Conservation (phyloP, 1,140 invertebrate genomes). For the Sipha flava region DNA sequence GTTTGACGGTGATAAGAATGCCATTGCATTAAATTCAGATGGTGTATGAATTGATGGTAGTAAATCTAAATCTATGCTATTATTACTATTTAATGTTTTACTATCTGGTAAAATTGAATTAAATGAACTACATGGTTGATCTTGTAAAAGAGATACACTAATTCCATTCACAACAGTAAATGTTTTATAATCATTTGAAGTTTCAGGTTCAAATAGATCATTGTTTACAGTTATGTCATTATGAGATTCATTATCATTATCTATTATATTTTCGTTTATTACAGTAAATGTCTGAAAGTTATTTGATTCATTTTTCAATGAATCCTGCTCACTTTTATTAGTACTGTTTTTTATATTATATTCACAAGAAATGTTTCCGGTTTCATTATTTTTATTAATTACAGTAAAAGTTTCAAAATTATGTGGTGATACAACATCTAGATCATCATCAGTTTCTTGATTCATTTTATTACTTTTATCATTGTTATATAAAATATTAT, state of each 20-base stretch:
- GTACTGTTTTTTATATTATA: background rate
- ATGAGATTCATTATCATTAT: background rate
- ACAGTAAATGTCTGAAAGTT: slow-evolving; percentile 20
- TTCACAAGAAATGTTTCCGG: background rate
- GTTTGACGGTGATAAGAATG: background rate
- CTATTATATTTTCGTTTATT: slow-evolving; percentile 6
- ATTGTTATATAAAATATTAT: background rate
- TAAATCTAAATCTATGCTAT: background rate
- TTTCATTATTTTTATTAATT: background rate
- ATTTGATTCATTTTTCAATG: background rate
- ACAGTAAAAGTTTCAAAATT: slow-evolving; percentile 25
- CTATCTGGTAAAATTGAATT: background rate
- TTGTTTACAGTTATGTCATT: background rate
- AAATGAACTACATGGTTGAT: background rate
- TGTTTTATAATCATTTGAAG: slow-evolving; percentile 10
- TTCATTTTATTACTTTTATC: background rate
- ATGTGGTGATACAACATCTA: background rate
- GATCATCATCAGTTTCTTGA: background rate
- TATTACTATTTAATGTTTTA: slow-evolving; percentile 1
- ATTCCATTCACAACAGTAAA: slow-evolving; percentile 1
- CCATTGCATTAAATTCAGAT: background rate
- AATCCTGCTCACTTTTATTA: background rate
- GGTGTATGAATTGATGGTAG: background rate
- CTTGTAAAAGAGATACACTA: background rate
- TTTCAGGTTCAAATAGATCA: background rate